These are phyloP conservation scores for Rafetus swinhoei DNA, from an alignment of 2,113 vertebrate genomes.

Conservation along the genomic window DNA sequence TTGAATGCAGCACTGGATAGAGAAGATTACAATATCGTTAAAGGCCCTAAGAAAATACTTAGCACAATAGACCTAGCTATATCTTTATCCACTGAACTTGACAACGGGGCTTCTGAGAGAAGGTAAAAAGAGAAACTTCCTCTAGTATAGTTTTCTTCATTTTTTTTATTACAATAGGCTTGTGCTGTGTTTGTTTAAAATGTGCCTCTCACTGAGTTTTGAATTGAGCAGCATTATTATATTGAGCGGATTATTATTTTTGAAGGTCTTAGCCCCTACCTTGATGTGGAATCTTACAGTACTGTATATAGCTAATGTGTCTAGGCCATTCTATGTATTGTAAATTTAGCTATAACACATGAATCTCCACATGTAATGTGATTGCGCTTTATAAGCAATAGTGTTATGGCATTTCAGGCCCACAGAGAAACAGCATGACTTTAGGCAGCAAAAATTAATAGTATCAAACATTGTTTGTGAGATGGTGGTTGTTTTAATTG, in stretches of 20 bases:
- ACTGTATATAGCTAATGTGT: background rate
- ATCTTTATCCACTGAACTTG: slow-evolving; percentile 35
- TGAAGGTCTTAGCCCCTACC: background rate
- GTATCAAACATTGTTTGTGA: slow-evolving; percentile 70
- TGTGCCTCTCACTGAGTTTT: background rate
- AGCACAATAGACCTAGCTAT: slow-evolving; percentile 11
- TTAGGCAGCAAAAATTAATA: slow-evolving; percentile 71
- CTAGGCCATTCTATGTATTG: slow-evolving; percentile 19
- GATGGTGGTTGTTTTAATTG: slow-evolving; percentile 71
- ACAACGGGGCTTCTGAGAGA: slow-evolving; percentile 5
- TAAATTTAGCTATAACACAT: slow-evolving; percentile 43
- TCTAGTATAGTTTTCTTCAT: background rate
- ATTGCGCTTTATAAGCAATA: slow-evolving; percentile 39
- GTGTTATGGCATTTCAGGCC: slow-evolving; percentile 52
- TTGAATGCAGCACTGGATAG: slow-evolving; percentile 19
- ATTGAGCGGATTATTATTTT: background rate
- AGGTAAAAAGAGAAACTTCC: background rate
- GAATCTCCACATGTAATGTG: slow-evolving; percentile 19
- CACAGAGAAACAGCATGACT: slow-evolving; percentile 61
- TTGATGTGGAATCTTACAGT: background rate
- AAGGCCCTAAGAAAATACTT: slow-evolving; percentile 12
- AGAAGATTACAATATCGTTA: slow-evolving; percentile 3
- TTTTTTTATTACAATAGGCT: background rate
- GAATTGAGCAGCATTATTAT: background rate
- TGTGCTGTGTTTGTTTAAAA: slow-evolving; percentile 25